Percentiles rank a stretch among this genome's conserved stretches.
Conservation (phyloP, 2,113 vertebrate genomes). For the Dendropsophus ebraccatus region DNA sequence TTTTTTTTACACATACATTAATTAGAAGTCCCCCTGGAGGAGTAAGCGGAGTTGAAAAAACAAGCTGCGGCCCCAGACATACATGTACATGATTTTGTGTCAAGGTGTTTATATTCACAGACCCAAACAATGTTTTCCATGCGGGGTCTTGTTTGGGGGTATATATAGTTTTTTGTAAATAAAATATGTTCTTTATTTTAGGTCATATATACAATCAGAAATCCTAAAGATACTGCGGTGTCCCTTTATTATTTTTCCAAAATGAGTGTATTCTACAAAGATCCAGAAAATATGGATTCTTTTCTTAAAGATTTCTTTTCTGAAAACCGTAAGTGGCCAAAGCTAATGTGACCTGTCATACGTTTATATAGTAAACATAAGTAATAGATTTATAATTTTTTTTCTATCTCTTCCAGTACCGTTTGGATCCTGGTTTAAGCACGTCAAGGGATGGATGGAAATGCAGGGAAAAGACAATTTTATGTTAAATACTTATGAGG, state of each 20-base stretch:
- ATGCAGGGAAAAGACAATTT: conserved; percentile 43
- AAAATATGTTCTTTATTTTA: no score
- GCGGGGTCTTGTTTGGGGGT: no score
- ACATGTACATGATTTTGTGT: no score
- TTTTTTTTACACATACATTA: no score
- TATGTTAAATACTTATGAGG: conserved; percentile 60
- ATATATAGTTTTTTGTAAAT: no score
- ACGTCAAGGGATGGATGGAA: conserved; percentile 71
- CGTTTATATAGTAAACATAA: not conserved
- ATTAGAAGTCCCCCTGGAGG: no score
- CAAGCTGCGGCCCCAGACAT: no score
- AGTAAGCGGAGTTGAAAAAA: no score
- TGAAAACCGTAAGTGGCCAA: conserved; percentile 18
- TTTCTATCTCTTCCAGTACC: not conserved
- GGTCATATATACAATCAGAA: not conserved
- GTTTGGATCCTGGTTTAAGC: conserved; percentile 75
- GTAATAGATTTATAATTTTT: not conserved
- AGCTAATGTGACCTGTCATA: not conserved
- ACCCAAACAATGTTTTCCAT: no score
- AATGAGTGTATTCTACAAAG: conserved; percentile 55
- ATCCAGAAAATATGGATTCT: not conserved
- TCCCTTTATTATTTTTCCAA: not conserved
- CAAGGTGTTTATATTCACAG: no score
- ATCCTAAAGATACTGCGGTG: not conserved
- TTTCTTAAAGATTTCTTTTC: conserved; percentile 24